Evolutionary conservation across 2,888 invertebrate species (phyloP).

Genomic region (Dusona sp.): DNA sequence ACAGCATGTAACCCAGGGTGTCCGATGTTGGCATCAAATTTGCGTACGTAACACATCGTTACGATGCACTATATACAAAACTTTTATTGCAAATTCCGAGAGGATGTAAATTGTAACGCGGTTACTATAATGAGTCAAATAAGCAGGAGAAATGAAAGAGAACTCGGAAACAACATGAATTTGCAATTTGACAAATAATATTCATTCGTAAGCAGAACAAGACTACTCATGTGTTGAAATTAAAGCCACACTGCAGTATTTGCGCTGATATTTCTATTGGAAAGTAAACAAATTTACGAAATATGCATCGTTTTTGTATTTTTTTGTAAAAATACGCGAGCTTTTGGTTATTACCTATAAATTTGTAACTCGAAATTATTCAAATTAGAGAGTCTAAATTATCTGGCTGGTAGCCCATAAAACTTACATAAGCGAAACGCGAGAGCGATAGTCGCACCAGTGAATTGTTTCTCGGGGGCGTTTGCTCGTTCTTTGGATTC

Average conservation of each 20-base stretch:
- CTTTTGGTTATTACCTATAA: background rate
- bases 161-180: background rate
- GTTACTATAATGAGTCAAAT: background rate
- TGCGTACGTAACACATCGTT: background rate
- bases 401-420: background rate
- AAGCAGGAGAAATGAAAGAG: background rate
- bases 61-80: background rate
- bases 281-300: too few relatives aligned
- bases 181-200: too few relatives aligned
- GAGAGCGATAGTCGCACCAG: constrained; percentile 31
- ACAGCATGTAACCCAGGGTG: constrained; percentile 72
- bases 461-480: constrained; percentile 36
- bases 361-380: background rate
- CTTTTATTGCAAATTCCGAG: background rate
- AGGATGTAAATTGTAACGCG: background rate
- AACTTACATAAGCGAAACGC: constrained; percentile 17
- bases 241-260: background rate
- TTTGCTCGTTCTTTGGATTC: constrained; percentile 59
- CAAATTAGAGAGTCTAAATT: background rate
- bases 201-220: background rate
- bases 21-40: constrained; percentile 22
- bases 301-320: too few relatives aligned
- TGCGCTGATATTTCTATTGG: background rate
- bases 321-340: background rate
- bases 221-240: background rate